Percentiles rank a stretch among this genome's conserved stretches.
Conservation (phyloP, 2,888 invertebrate genomes). For the Tanypteryx hageni region DNA sequence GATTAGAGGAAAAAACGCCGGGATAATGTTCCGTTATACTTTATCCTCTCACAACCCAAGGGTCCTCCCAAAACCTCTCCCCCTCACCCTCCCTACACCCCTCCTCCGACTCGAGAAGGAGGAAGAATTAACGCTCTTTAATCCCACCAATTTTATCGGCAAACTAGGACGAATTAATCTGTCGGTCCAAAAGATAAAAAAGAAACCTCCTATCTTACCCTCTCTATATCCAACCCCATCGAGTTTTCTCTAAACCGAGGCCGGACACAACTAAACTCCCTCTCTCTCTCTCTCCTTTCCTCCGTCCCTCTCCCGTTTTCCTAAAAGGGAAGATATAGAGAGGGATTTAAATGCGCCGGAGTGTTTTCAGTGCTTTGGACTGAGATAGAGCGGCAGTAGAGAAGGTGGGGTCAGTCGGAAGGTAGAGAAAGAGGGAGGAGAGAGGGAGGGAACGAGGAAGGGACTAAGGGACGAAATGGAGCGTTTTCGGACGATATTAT, state of each 20-base stretch:
- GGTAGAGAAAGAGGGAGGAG: not conserved
- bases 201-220: not conserved
- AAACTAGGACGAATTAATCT: constrained; percentile 29
- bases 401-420: not conserved
- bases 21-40: constrained; percentile 29
- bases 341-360: constrained; percentile 1
- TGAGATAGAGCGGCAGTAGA: not conserved
- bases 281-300: not conserved
- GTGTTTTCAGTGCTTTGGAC: constrained; percentile 15
- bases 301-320: not conserved
- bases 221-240: not conserved
- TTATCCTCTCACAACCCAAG: not conserved
- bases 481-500: not conserved
- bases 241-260: not conserved
- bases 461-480: not conserved
- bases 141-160: constrained; percentile 32
- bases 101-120: not conserved
- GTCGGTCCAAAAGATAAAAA: not conserved
- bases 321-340: not conserved
- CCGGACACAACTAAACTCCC: not conserved
- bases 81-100: not conserved
- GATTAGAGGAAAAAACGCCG: not conserved
- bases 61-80: too few species aligned
- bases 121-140: constrained; percentile 32
- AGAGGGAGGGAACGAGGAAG: not conserved